Conservation (phyloP, 2,113 vertebrate species). For the Eubucco bourcierii region DNA sequence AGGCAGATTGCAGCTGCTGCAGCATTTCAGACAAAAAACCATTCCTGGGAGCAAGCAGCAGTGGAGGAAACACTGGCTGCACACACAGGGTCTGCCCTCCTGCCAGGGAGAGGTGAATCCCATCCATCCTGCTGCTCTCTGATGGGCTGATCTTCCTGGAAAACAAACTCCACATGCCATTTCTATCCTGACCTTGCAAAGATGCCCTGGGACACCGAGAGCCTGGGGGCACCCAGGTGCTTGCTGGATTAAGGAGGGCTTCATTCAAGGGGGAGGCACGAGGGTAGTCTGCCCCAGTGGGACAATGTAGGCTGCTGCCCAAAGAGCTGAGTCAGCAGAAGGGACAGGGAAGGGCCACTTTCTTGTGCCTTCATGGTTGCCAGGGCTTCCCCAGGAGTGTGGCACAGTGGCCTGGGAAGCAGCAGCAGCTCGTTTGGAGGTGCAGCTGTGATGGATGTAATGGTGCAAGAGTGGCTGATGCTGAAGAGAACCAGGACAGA, state of each 20-base stretch:
- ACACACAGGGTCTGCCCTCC: not conserved
- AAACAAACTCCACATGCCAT: not conserved
- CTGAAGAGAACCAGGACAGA: not conserved
- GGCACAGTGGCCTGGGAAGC: not conserved
- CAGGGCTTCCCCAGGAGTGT: not conserved
- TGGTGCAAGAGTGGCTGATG: not conserved
- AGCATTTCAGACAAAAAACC: not conserved
- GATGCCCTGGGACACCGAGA: not conserved
- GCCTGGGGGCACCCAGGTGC: not conserved
- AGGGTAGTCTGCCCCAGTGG: accelerated
- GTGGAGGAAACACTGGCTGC: not conserved
- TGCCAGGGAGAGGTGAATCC: not conserved
- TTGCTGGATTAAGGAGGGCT: not conserved
- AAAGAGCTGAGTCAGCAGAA: not conserved
- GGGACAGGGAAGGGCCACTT: not conserved
- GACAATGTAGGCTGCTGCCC: not conserved
- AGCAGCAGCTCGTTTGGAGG: not conserved
- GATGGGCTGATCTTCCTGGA: not conserved
- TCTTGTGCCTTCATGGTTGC: not conserved
- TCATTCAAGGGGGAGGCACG: not conserved
- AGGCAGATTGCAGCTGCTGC: not conserved
- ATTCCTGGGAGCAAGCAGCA: accelerated
- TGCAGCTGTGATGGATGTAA: not conserved
- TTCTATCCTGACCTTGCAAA: not conserved
- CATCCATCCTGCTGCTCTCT: not conserved